Percentiles rank a stretch among this genome's conserved stretches.
Conservation (phyloP, 2,113 vertebrate genomes). For the Varanus salvator region DNA sequence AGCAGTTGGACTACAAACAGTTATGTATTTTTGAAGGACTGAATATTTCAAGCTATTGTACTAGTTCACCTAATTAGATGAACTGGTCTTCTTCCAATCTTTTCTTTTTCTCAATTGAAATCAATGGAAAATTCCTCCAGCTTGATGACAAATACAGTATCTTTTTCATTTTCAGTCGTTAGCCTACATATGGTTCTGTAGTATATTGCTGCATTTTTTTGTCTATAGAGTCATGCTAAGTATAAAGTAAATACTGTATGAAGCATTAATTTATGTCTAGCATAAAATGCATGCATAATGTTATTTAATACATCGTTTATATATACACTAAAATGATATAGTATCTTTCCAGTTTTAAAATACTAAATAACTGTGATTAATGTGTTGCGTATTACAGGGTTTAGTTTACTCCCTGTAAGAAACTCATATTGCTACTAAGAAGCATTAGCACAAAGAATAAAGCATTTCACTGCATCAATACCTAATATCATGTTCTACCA, state of each 20-base stretch:
- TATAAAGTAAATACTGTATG: not conserved
- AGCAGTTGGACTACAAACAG: not conserved
- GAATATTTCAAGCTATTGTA: not conserved
- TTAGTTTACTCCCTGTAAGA: conserved; percentile 47
- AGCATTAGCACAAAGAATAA: conserved; percentile 29
- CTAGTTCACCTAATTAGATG: not conserved
- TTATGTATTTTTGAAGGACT: not conserved
- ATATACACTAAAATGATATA: not conserved
- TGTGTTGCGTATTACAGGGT: conserved; percentile 18
- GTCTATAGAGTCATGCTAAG: conserved; percentile 30
- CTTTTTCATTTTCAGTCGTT: not conserved
- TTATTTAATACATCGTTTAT: conserved; percentile 29
- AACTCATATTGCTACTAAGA: conserved; percentile 43
- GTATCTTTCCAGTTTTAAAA: not conserved
- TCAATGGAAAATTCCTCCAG: not conserved
- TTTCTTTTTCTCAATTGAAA: not conserved
- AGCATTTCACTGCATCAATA: not conserved
- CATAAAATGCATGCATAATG: conserved; percentile 35
- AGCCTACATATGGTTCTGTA: not conserved
- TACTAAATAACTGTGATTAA: conserved; percentile 42
- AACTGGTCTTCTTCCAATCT: not conserved
- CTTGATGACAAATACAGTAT: not conserved
- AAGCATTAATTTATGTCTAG: conserved; percentile 23
- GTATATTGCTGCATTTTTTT: conserved; percentile 25
- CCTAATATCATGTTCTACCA: conserved; percentile 21